Evolutionary conservation across 2,888 invertebrate genomes (phyloP).

Genomic region (Vesta saturnalis): DNA sequence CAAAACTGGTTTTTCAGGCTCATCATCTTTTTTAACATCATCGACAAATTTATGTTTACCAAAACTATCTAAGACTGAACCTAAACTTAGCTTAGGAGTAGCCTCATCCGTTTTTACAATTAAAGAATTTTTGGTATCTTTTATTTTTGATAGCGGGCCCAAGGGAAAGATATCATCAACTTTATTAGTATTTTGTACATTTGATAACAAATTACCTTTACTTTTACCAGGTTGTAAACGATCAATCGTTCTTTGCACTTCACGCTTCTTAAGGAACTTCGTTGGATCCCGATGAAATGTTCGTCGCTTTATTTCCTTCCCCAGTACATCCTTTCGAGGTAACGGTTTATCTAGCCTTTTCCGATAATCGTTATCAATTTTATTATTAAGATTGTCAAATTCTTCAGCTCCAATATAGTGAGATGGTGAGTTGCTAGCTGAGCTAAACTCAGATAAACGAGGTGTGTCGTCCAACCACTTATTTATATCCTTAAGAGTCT

Average conservation of each 20-base stretch:
- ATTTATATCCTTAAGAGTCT: slow-evolving; percentile 86
- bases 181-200: slow-evolving; percentile 68
- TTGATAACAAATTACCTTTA: slow-evolving; percentile 84
- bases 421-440: slow-evolving; percentile 81
- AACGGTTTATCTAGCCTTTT: slow-evolving; percentile 62
- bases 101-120: slow-evolving; percentile 72
- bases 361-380: slow-evolving; percentile 61
- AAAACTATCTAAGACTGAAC: slow-evolving; percentile 82
- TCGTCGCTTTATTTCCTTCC: slow-evolving; percentile 64
- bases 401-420: slow-evolving; percentile 73
- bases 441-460: slow-evolving; percentile 77
- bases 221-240: slow-evolving; percentile 87
- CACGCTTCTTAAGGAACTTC: slow-evolving; percentile 67
- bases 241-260: slow-evolving; percentile 84
- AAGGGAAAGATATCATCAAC: slow-evolving; percentile 68
- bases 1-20: slow-evolving; percentile 43
- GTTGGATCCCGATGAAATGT: slow-evolving; percentile 58
- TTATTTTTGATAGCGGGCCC: slow-evolving; percentile 67
- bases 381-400: slow-evolving; percentile 62
- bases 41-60: slow-evolving; percentile 75
- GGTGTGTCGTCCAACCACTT: slow-evolving; percentile 90
- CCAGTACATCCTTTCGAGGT: slow-evolving; percentile 58
- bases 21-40: slow-evolving; percentile 60
- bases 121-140: slow-evolving; percentile 67
- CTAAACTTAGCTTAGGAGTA: slow-evolving; percentile 84